phyloP scores from a whole-genome alignment of 2,797 vertebrate species.

The Lithobates sylvaticus region DNA sequence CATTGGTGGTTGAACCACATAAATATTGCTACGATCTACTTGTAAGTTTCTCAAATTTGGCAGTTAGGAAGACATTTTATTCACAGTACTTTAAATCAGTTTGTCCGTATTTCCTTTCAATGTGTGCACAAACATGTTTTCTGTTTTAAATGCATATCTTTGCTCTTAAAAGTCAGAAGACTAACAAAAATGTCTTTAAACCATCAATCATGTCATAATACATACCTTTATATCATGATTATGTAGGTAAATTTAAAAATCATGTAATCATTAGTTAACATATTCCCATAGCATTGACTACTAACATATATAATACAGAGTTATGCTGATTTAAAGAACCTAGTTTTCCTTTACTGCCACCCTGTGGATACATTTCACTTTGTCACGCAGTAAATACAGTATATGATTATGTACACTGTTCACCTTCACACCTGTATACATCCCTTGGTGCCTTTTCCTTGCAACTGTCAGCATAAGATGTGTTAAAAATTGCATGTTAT shows the following conservation, averaged over 20 bases:
- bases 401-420: background rate
- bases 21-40: conserved; percentile 42
- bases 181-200: background rate
- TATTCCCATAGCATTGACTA: background rate
- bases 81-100: conserved; percentile 13
- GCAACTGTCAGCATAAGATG: no score
- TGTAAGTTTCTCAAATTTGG: conserved; percentile 30
- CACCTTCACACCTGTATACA: no score
- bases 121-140: background rate
- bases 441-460: no score
- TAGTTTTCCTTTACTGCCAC: conserved; percentile 47
- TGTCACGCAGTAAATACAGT: background rate
- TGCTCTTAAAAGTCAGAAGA: background rate
- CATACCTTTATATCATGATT: background rate
- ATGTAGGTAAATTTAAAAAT: conserved; percentile 2
- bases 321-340: conserved; percentile 8
- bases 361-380: conserved; percentile 25
- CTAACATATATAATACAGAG: background rate
- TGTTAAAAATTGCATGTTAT: no score
- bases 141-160: conserved; percentile 19
- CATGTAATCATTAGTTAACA: background rate
- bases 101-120: conserved; percentile 15
- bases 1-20: conserved; percentile 51
- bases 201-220: background rate
- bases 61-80: conserved; percentile 10